Base-by-base conservation (phyloP, 2,888 invertebrate genomes). In the Eupithecia vulgata region DNA sequence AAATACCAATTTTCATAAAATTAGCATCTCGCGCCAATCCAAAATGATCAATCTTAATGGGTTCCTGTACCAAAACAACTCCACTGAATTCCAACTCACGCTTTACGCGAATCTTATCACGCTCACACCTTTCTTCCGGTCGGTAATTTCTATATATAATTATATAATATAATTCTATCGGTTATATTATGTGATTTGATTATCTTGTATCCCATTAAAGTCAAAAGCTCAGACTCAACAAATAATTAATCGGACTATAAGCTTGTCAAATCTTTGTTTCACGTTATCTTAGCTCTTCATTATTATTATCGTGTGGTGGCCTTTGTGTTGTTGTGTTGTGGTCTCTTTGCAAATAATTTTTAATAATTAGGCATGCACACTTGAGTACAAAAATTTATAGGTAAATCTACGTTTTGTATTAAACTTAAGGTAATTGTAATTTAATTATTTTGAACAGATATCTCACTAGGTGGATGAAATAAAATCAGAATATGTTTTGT, bases 401-500 rank as follows among this genome's bases (percentile, higher is more conserved):
- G 25, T 87, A 83, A 85, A 76, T 82, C 79, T 79, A 78, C 76
- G 80, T 81, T 83, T 81, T 83, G 79, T 86, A 84, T 79, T 80
- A 77, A 80, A 80, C 75, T 8, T 76, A 79, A 82, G 82, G 80
- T 84, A 78, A 80, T 81, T 83, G 80, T 83, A 81, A 78, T 76
- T 81, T 83, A 83, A 80, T 83, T 82, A 82, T 83, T 85, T 82
- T 83, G 80, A 83, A 83, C 83, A 84, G 82, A 87, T 85, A 87
- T 86, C 86, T 88, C 87, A 86, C 81, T 84, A 88, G 83, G 82
- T 81, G 84, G 87, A 85, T 82, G 83, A 85, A 91, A 88, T 90
- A 89, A 92, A 91, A 91, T 88, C 86, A 85, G 88, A 87, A 85
- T 93, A 92, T 92, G 91, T 90, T 93, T 91, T 90, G 90, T 92